phyloP scores from a whole-genome alignment of 2,113 vertebrate species.

The Serilophus lunatus region DNA sequence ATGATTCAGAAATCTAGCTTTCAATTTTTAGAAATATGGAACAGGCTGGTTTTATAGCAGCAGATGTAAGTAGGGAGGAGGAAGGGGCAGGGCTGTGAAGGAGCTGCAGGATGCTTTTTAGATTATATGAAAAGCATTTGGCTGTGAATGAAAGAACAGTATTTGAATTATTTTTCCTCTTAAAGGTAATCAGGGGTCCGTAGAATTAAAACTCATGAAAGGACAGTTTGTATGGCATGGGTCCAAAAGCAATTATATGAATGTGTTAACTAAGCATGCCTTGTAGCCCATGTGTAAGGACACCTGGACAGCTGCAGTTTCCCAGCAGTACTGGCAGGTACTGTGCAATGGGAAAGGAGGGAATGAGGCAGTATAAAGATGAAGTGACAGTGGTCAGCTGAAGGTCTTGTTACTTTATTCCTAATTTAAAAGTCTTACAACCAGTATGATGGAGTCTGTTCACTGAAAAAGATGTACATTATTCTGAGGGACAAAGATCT shows the following conservation, averaged over 20 bases:
- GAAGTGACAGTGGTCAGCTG: background rate
- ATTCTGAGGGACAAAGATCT: background rate
- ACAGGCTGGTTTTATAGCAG: constrained; percentile 20
- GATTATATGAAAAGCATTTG: constrained; percentile 17
- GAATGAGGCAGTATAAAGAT: background rate
- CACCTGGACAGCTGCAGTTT: background rate
- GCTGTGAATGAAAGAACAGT: background rate
- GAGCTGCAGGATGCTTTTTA: constrained; percentile 11
- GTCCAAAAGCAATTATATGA: background rate
- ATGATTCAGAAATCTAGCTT: constrained; percentile 28
- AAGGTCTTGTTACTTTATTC: background rate
- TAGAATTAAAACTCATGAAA: background rate
- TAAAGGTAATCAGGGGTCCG: background rate
- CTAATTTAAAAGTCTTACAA: background rate
- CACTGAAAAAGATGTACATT: background rate
- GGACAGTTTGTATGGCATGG: background rate
- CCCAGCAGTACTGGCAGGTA: background rate
- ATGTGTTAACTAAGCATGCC: background rate
- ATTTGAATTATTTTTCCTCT: background rate
- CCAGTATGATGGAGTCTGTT: background rate
- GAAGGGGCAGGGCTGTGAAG: constrained; percentile 8
- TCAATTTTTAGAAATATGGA: constrained; percentile 36
- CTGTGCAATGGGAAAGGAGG: background rate
- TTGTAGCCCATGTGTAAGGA: background rate
- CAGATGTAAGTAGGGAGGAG: constrained; percentile 42